Base-by-base conservation (phyloP, 2,113 vertebrate genomes). In the Elephas maximus region DNA sequence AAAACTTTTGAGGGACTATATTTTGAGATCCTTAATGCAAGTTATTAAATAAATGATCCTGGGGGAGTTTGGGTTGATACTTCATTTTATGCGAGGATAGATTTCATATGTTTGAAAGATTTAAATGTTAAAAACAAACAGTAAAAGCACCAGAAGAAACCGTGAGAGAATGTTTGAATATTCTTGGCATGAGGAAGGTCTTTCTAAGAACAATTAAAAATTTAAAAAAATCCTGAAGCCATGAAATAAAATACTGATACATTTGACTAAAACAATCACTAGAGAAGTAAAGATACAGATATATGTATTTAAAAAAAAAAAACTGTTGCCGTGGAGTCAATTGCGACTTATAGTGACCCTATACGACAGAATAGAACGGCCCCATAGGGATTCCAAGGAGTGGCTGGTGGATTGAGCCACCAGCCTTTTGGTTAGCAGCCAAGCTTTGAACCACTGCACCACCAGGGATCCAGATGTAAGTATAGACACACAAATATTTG, bases 61-160 rank as follows among this genome's bases (percentile, higher is more conserved):
- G n/a, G 30, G 17, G 28, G 85, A 74, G 45, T 80, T 79, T 86
- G 44, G 8, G 53, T 74, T 14, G 21, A 44, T 63, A 87, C 30
- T n/a, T 92, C 18, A 86, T 17, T 91, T 94, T 91, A 93, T 76
- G 37, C 14, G 37, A 86, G 44, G 37, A 67, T 82, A 81, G 57
- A 76, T 82, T 94, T 81, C 24, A 44, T 65, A 67, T 57, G 57
- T 21, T 28, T 77, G 30, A 60, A 67, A 57, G 11, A 79, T 30
- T 7, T 67, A 90, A 67, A 20, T 69, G 26, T 67, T 90, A 21
- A 9, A 76, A 82, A 82, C 5, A 76, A 95, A 77, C 37, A 88
- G 26, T 69, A 20, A 80, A 79, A 78, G 8, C 41, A 85, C 30
- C 73, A 71, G 28, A 85, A 71, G 88, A 79, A 91, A 76, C 45